These are phyloP conservation scores for Agriopis aurantiaria DNA, from an alignment of 2,888 invertebrate species.

Conservation along the genomic window DNA sequence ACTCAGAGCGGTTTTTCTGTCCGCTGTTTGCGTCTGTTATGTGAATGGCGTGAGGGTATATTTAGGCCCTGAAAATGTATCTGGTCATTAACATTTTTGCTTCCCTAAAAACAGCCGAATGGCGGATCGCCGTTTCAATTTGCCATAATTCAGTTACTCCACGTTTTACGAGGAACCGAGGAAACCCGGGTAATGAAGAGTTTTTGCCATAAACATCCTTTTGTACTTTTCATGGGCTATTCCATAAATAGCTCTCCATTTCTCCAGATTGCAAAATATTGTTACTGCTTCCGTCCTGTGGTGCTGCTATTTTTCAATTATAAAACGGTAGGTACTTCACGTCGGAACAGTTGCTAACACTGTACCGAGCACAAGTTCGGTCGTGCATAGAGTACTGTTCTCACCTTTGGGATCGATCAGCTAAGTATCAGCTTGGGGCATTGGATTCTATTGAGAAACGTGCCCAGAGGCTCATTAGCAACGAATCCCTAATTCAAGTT, in stretches of 20 bases:
- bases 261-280: slow-evolving; percentile 8
- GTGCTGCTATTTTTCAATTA: too few species aligned
- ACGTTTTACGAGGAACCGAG: slow-evolving; percentile 14
- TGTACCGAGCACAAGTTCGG: too few species aligned
- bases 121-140: slow-evolving; percentile 18
- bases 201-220: slow-evolving; percentile 21
- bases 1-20: too few species aligned
- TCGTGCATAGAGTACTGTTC: too few species aligned
- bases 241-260: slow-evolving; percentile 16
- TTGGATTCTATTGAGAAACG: too few species aligned
- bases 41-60: not conserved
- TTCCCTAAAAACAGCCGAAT: slow-evolving; percentile 9
- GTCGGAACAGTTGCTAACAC: too few species aligned
- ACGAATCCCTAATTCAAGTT: too few species aligned
- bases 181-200: slow-evolving; percentile 20
- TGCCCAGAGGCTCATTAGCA: too few species aligned
- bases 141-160: slow-evolving; percentile 23
- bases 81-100: slow-evolving; percentile 14
- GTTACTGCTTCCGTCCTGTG: not conserved
- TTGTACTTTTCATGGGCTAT: slow-evolving; percentile 19
- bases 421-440: too few species aligned
- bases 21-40: not conserved
- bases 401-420: too few species aligned
- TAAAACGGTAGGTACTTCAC: too few species aligned
- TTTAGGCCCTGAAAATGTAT: slow-evolving; percentile 5